Base-by-base conservation (phyloP, 2,888 invertebrate genomes). In the Zhuqinia jingwanae region DNA sequence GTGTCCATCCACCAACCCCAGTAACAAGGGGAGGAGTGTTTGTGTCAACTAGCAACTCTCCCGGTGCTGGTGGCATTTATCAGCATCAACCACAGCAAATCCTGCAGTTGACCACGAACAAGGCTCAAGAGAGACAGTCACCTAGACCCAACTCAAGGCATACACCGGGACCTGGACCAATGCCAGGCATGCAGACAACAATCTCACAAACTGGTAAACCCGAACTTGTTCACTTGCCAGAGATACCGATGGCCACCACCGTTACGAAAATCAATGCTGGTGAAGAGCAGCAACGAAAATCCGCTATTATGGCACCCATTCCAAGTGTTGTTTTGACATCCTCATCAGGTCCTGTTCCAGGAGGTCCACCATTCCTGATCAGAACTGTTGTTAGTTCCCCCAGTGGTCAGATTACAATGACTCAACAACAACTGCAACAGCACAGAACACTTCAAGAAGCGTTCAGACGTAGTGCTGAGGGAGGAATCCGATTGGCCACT, bases 311-410 rank as follows among this genome's bases (percentile, higher is more conserved):
- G 42, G 88, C 79, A 45, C 82, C 87, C 90, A 90, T 91, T 50
- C 47, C 90, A 30, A 89, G 65, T 91, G 77, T 92, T 91, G 13
- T 92, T 91, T 53, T 91, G 92, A 91, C 92, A 92, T 81, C 93
- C 93, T 2, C 92, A 60, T 47, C 87, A 25, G 77, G 84, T 36
- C 45, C 83, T 50, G 45, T 85, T 30, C 68, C 85, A 8, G 76
- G 56, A 6, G 81, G 70, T 30, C 82, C 91, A 17, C 88, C 90
- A 5, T 76, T 89, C 65, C 89, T 90, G 0, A 91, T 90, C 3
- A 91, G 91, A 83, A 88, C 92, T 58, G 88, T 90, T 30, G 90
- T 91, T 13, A 91, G 92, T 47, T 92, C 93, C 20, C 92, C 92
- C 5, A 91, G 92, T 85, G 90, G 91, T 15, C 77, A 45, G 11